Evolutionary conservation across 2,888 invertebrate species (phyloP).

Genomic region (Copidosoma aretas): DNA sequence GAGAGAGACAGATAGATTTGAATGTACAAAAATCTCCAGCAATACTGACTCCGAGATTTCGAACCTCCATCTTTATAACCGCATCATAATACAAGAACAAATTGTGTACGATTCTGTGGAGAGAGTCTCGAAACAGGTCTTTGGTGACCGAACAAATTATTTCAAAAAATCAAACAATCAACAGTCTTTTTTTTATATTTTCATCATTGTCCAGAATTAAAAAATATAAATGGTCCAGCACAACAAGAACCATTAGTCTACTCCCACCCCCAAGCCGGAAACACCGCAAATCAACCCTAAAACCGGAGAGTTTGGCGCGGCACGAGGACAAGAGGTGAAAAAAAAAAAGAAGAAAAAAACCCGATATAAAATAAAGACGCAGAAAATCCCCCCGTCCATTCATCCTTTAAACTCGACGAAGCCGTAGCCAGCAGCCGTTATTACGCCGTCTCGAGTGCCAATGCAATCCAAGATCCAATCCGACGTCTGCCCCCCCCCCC

Average conservation of each 20-base stretch:
- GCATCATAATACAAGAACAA: no score
- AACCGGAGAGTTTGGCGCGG: background rate
- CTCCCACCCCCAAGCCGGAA: background rate
- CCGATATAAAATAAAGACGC: background rate
- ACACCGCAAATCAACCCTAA: background rate
- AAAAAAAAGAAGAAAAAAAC: constrained; percentile 1
- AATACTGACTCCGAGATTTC: no score
- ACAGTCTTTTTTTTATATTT: no score
- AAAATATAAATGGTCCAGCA: no score
- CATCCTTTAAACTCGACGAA: constrained; percentile 28
- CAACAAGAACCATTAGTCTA: background rate
- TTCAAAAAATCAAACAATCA: no score
- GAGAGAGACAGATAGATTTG: no score
- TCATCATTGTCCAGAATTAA: no score
- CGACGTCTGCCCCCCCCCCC: constrained; percentile 33
- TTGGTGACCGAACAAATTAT: no score
- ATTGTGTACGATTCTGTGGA: no score
- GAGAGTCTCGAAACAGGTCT: no score
- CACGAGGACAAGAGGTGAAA: constrained; percentile 4
- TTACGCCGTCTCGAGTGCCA: constrained; percentile 58
- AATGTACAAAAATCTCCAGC: no score
- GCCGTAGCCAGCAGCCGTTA: constrained; percentile 51
- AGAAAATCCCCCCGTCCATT: constrained; percentile 7
- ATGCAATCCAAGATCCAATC: constrained; percentile 53
- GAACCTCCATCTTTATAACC: no score